A percentile compares a stretch with the other conserved stretches of the same genome.
Evolutionary conservation across 2,888 invertebrate genomes (phyloP).

Genomic region (Axea sp.): DNA sequence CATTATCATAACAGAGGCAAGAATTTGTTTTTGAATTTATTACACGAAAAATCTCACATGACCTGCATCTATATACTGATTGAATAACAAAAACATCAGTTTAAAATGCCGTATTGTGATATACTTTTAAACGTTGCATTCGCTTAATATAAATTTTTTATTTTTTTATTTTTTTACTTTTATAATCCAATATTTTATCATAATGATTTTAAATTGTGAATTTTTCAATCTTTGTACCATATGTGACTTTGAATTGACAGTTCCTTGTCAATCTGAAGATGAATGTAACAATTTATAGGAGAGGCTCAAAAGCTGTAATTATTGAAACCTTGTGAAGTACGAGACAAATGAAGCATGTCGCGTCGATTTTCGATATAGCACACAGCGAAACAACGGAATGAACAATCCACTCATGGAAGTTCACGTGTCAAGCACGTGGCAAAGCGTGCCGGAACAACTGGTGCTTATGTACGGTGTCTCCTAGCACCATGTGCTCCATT

Average conservation of each 20-base stretch:
- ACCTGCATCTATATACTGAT: no score
- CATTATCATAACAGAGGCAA: no score
- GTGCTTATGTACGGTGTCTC: slow-evolving; percentile 71
- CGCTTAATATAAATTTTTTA: no score
- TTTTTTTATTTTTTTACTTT: no score
- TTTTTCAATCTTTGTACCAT: neutral
- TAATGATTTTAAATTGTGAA: no score
- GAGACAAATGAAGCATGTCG: slow-evolving; percentile 63
- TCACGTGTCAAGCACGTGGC: slow-evolving; percentile 77
- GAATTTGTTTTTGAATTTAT: no score
- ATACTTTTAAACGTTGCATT: no score
- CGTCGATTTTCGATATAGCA: slow-evolving; percentile 58
- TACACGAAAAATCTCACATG: no score
- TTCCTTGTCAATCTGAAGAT: neutral
- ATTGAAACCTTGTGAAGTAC: slow-evolving; percentile 44
- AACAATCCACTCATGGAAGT: slow-evolving; percentile 77
- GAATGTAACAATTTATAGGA: slow-evolving; percentile 22
- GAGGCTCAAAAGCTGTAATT: slow-evolving; percentile 42
- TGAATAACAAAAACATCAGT: no score
- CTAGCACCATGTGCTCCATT: slow-evolving; percentile 72
- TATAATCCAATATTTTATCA: no score
- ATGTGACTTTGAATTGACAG: no score
- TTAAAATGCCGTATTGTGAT: no score
- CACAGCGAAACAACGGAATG: slow-evolving; percentile 72
- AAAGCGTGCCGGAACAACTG: slow-evolving; percentile 76